These are phyloP conservation scores for Aphaenogaster ashmeadi DNA, from an alignment of 1,140 invertebrate genomes.

Conservation along the genomic window DNA sequence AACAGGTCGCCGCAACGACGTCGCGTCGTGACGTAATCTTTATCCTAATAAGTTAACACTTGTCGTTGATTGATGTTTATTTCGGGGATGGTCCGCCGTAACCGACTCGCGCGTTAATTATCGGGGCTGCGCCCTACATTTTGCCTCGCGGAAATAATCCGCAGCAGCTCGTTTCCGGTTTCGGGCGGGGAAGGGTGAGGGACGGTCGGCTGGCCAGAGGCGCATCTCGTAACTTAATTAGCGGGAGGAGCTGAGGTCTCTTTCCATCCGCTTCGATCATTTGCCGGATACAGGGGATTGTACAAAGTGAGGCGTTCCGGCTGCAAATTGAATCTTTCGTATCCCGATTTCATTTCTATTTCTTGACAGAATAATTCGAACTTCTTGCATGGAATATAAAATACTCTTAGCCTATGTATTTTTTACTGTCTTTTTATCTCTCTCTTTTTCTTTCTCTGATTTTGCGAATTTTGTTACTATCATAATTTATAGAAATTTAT, in stretches of 20 bases:
- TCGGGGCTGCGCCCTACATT: constrained; percentile 45
- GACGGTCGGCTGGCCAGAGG: constrained; percentile 29
- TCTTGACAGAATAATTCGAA: constrained; percentile 41
- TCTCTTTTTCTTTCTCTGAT: background rate
- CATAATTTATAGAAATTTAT: constrained; percentile 6
- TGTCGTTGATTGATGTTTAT: constrained; percentile 46
- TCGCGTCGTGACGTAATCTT: constrained; percentile 17
- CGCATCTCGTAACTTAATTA: constrained; percentile 63
- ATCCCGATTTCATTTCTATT: constrained; percentile 50
- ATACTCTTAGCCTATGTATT: background rate
- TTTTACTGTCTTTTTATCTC: background rate
- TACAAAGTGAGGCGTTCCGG: constrained; percentile 47
- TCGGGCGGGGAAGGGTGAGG: constrained; percentile 2
- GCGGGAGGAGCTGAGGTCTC: constrained; percentile 46
- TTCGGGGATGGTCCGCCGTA: background rate
- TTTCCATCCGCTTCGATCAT: constrained; percentile 60
- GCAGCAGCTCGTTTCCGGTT: constrained; percentile 55
- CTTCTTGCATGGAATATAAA: background rate
- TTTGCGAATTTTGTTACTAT: background rate
- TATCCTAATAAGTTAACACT: constrained; percentile 36
- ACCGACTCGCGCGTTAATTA: constrained; percentile 36
- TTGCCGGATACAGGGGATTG: constrained; percentile 42
- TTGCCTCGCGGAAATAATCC: constrained; percentile 52
- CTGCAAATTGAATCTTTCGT: constrained; percentile 57
- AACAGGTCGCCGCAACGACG: background rate